phyloP scores from a whole-genome alignment of 1,140 invertebrate species.

The Varroa destructor region DNA sequence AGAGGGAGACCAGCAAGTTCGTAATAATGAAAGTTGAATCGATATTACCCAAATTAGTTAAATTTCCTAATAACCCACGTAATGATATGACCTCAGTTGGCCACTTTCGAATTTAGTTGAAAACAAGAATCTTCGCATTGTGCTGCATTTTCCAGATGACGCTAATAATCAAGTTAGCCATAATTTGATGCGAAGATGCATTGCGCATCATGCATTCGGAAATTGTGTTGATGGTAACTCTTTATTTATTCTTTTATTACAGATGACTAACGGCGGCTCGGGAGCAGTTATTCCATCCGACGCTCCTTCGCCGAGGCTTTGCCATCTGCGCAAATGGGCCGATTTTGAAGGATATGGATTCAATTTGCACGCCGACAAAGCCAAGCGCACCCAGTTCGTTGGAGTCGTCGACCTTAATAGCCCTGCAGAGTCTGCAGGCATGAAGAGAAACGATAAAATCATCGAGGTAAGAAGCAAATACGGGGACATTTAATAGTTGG shows the following conservation, averaged over 20 bases:
- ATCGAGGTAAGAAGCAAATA: slow-evolving; percentile 42
- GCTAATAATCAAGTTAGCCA: too few relatives aligned
- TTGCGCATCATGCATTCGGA: too few relatives aligned
- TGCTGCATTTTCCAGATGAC: too few relatives aligned
- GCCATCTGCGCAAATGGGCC: slow-evolving; percentile 74
- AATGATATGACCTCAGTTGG: too few relatives aligned
- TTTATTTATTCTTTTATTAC: not conserved
- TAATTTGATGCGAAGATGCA: too few relatives aligned
- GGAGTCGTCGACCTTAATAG: slow-evolving; percentile 88
- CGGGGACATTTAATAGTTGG: not conserved
- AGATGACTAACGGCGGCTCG: slow-evolving; percentile 10
- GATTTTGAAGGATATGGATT: slow-evolving; percentile 96
- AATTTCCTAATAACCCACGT: too few relatives aligned
- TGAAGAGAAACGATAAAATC: slow-evolving; percentile 78
- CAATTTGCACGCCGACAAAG: slow-evolving; percentile 94
- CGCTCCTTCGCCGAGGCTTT: slow-evolving; percentile 48
- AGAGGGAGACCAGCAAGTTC: too few relatives aligned
- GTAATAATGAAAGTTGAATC: too few relatives aligned
- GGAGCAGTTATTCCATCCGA: slow-evolving; percentile 32
- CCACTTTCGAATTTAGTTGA: too few relatives aligned
- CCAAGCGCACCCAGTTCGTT: slow-evolving; percentile 85
- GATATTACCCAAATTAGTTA: too few relatives aligned
- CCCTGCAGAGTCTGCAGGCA: slow-evolving; percentile 74
- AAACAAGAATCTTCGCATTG: too few relatives aligned
- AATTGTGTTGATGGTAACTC: too few relatives aligned